A percentile compares a stretch with the other conserved stretches of the same genome.
These are phyloP conservation scores for Helicorthomorpha holstii DNA, from an alignment of 1,140 invertebrate genomes.

Conservation along the genomic window DNA sequence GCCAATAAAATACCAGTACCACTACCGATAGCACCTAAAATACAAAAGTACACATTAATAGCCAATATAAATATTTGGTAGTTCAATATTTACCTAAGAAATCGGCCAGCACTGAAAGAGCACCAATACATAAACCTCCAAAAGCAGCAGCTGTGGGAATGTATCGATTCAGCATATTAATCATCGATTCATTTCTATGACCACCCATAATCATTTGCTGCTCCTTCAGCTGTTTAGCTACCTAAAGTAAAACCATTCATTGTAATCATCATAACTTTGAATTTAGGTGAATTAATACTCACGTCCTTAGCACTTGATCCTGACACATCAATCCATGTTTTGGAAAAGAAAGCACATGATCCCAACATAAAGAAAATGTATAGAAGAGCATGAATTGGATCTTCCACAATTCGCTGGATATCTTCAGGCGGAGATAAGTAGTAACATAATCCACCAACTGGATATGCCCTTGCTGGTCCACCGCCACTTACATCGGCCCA, in stretches of 20 bases:
- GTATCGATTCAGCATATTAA: conserved; percentile 96
- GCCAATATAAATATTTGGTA: no score
- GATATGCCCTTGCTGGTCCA: conserved; percentile 78
- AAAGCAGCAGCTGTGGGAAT: conserved; percentile 99
- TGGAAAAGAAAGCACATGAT: conserved; percentile 99
- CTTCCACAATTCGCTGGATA: conserved; percentile 81
- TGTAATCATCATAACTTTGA: background rate
- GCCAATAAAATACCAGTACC: conserved; percentile 96
- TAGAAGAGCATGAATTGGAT: conserved; percentile 89
- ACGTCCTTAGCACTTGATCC: conserved; percentile 99
- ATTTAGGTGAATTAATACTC: conserved; percentile 28
- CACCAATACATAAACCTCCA: conserved; percentile 95
- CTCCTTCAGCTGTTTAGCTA: conserved; percentile 97
- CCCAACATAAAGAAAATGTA: conserved; percentile 99
- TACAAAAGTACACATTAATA: no score
- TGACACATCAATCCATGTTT: conserved; percentile 99
- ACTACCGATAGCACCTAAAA: conserved; percentile 80
- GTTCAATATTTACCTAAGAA: conserved; percentile 80
- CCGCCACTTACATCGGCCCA: conserved; percentile 96
- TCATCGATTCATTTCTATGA: conserved; percentile 97
- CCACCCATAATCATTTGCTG: conserved; percentile 99
- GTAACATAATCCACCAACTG: conserved; percentile 93
- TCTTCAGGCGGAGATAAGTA: conserved; percentile 98
- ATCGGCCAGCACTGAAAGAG: conserved; percentile 92
- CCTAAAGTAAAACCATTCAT: conserved; percentile 34